phyloP scores from a whole-genome alignment of 2,888 invertebrate genomes.

The Hedychridium roseum region DNA sequence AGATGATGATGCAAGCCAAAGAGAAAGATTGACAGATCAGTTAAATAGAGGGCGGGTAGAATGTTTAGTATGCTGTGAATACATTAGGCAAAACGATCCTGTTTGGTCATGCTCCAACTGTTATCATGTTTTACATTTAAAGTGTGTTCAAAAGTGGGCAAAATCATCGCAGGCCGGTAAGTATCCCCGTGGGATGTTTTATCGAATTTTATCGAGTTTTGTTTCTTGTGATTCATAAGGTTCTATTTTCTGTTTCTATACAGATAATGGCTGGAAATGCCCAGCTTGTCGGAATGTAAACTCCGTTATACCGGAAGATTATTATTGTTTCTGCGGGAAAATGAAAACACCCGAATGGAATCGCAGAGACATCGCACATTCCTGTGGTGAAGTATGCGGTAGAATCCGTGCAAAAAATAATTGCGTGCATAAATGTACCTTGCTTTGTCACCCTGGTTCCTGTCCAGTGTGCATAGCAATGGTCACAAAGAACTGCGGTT shows the following conservation, averaged over 20 bases:
- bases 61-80: conserved; percentile 94
- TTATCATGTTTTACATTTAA: conserved; percentile 90
- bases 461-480: conserved; percentile 89
- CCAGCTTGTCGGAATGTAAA: conserved; percentile 93
- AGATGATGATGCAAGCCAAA: conserved; percentile 75
- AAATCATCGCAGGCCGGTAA: conserved; percentile 77
- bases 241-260: conserved; percentile 16
- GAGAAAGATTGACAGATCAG: conserved; percentile 85
- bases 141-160: conserved; percentile 93
- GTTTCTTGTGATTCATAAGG: no score
- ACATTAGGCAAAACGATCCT: conserved; percentile 79
- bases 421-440: conserved; percentile 68
- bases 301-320: conserved; percentile 77
- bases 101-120: conserved; percentile 94
- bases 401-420: conserved; percentile 63
- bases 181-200: no score
- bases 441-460: conserved; percentile 88
- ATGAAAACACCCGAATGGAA: conserved; percentile 77
- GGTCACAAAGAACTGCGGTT: conserved; percentile 78
- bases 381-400: conserved; percentile 89
- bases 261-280: conserved; percentile 89
- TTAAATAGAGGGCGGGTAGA: conserved; percentile 84
- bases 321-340: conserved; percentile 92
- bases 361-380: conserved; percentile 84
- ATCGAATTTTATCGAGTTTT: no score